phyloP scores from a whole-genome alignment of 2,888 invertebrate species.

The Empis stercorea region DNA sequence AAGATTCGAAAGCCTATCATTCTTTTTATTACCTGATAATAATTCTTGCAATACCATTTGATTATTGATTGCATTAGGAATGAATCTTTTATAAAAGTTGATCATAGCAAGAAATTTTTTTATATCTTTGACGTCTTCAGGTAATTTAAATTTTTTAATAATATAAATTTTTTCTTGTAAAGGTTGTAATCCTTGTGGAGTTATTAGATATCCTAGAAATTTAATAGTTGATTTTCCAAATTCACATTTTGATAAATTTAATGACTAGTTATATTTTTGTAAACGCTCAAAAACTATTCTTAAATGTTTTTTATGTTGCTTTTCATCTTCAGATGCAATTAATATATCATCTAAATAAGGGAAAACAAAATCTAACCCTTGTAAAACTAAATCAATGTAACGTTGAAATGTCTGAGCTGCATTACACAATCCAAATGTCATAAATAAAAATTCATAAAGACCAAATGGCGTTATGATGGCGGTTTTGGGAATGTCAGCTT shows the following conservation, averaged over 20 bases:
- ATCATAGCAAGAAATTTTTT: too few species aligned
- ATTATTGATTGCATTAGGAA: conserved; percentile 7
- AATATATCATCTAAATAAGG: not conserved
- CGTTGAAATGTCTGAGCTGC: conserved; percentile 12
- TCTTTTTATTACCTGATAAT: too few species aligned
- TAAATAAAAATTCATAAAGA: conserved; percentile 9
- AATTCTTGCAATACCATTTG: too few species aligned
- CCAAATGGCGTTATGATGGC: conserved; percentile 13
- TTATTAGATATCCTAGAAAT: too few species aligned
- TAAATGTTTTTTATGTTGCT: too few species aligned
- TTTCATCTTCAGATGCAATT: not conserved
- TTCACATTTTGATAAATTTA: too few species aligned
- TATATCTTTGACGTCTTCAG: too few species aligned
- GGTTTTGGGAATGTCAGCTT: conserved; percentile 10
- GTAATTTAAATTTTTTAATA: too few species aligned
- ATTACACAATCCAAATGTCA: conserved; percentile 11
- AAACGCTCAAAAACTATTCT: too few species aligned
- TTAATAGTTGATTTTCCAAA: conserved; percentile 2
- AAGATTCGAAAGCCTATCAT: too few species aligned
- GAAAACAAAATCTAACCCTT: conserved; percentile 10
- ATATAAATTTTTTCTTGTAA: not conserved
- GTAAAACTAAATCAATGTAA: conserved; percentile 9
- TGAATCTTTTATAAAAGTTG: conserved; percentile 12
- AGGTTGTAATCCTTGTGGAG: conserved; percentile 11
- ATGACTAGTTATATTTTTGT: too few species aligned